Conservation (phyloP, 2,888 invertebrate genomes). For the Adineta ricciae region DNA sequence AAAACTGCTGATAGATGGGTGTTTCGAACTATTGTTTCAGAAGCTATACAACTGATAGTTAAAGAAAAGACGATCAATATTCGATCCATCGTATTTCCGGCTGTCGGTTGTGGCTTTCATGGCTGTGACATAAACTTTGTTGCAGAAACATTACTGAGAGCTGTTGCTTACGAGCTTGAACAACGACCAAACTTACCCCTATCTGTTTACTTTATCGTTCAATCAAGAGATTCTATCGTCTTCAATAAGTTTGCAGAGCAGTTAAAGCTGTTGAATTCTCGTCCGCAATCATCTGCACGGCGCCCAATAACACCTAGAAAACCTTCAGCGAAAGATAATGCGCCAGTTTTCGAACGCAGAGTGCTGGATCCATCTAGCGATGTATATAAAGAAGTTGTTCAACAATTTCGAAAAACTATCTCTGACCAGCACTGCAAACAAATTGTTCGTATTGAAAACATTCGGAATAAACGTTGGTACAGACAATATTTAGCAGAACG, state of each 20-base stretch:
- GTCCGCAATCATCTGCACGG: neutral
- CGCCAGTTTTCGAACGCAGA: neutral
- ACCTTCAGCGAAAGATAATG: neutral
- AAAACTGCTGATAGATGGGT: neutral
- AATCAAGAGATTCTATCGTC: neutral
- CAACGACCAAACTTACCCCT: neutral
- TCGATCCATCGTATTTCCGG: neutral
- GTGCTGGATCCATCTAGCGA: neutral
- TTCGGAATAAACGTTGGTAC: neutral
- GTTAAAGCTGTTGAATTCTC: neutral
- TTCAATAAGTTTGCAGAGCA: neutral
- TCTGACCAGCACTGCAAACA: neutral
- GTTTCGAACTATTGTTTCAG: neutral
- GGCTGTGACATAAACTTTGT: neutral
- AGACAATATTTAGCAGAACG: neutral
- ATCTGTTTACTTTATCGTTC: neutral
- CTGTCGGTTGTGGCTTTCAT: neutral
- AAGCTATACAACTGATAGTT: neutral
- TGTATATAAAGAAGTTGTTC: neutral
- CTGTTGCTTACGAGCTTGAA: neutral
- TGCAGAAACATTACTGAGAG: neutral
- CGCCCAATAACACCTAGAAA: neutral
- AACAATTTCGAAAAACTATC: neutral
- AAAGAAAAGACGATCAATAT: neutral
- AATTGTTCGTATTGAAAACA: neutral